A percentile compares a stretch with the other conserved stretches of the same genome.
These are phyloP conservation scores for Mustelus asterias DNA, from an alignment of 2,113 vertebrate genomes.

Conservation along the genomic window DNA sequence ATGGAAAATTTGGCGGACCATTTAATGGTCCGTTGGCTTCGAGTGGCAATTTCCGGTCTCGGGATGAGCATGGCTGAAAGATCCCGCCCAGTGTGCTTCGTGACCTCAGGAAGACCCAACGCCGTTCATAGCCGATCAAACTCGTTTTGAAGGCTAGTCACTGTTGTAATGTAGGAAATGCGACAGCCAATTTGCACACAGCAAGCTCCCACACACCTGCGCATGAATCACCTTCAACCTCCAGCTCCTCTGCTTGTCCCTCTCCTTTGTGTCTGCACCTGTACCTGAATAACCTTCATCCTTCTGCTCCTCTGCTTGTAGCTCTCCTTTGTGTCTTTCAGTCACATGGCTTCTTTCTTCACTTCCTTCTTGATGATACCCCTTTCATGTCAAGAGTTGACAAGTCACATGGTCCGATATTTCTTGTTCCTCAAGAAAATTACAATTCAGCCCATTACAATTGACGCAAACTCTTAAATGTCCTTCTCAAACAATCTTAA, in stretches of 20 bases:
- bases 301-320: background rate
- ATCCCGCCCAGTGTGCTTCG: background rate
- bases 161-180: background rate
- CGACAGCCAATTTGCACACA: background rate
- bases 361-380: background rate
- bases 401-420: background rate
- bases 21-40: too few relatives aligned
- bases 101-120: background rate
- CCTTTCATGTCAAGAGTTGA: background rate
- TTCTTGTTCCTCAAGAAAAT: background rate
- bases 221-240: background rate
- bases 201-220: background rate
- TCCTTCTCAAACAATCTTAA: background rate
- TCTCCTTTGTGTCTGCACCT: background rate
- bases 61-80: too few relatives aligned
- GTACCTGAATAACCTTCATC: too few relatives aligned
- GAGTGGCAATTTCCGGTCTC: too few relatives aligned
- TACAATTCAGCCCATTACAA: background rate
- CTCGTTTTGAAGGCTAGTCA: background rate
- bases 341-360: background rate
- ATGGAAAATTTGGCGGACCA: too few relatives aligned
- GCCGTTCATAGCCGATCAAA: background rate
- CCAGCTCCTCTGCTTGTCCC: background rate
- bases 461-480: background rate
- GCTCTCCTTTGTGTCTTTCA: background rate